Base-by-base conservation (phyloP, 2,113 vertebrate species). In the Proteles cristata region DNA sequence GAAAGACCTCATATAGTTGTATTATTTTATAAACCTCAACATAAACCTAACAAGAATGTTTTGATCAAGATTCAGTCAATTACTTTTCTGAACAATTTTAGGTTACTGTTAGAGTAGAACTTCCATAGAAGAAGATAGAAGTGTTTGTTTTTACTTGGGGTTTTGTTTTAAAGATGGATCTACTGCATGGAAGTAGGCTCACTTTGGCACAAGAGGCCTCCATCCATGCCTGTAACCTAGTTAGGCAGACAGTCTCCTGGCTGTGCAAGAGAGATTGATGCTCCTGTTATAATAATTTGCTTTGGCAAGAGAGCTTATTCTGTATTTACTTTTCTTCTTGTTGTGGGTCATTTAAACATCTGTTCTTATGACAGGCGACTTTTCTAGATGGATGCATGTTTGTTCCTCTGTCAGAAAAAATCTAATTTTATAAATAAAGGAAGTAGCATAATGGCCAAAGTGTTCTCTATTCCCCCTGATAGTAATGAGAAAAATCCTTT, bases 381-480 rank as follows among this genome's bases (percentile, higher is more conserved):
- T 93, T 88, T 92, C 66, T 73, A 91, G 77, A 90, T 93, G 85
- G 39, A 85, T 93, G 26, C 81, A 26, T 88, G 15, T 93, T 97
- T 96, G 85, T 93, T 65, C 35, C 45, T 84, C 39, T 91, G 81
- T 82, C n/a, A 91, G 82, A 90, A 93, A 93, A 68, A 94, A 80
- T 88, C 82, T 68, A 33, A 55, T 80, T 94, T 96, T 87, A 76
- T 95, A 90, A 93, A 66, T 85, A 66, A 92, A 95, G 48, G 53
- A 96, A 97, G 19, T 84, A 88, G 15, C 50, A 89, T 73, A 85
- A 87, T 85, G 65, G 43, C 6, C 39, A 28, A 90, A 95, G 48
- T 81, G 17, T 90, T 93, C 19, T n/a, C 39, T 90, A 79, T 83
- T 74, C 31, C 45, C 48, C 5, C 81, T 96, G 33, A 96, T 90